Conservation (phyloP, 2,113 vertebrate genomes). For the human (Homo sapiens) region DNA sequence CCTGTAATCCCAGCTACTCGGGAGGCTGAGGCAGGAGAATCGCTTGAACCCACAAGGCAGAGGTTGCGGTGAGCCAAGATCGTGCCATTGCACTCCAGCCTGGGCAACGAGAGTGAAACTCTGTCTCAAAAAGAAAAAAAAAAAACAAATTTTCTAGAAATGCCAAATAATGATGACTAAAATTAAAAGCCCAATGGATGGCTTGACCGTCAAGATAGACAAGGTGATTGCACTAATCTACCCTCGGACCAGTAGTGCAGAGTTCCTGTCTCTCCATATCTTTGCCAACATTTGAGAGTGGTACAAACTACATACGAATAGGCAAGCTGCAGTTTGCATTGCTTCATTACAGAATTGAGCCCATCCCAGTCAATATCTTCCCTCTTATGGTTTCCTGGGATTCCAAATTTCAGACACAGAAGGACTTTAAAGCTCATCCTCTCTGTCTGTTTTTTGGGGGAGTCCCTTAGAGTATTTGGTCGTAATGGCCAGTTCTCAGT, state of each 20-base stretch:
- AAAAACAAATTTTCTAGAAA: slow-evolving; percentile 20
- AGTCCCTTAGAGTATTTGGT: background rate
- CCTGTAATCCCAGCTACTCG: no score
- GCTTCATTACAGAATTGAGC: background rate
- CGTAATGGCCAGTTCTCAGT: background rate
- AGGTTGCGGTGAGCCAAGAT: no score
- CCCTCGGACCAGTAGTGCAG: fast-evolving
- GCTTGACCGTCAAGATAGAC: background rate
- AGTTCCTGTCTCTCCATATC: background rate
- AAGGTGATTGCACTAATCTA: fast-evolving
- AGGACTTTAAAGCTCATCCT: background rate
- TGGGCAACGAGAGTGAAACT: no score
- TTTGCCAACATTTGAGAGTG: background rate
- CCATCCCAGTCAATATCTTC: background rate
- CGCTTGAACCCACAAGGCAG: no score
- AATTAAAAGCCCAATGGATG: background rate
- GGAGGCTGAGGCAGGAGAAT: no score
- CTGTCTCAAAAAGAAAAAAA: no score
- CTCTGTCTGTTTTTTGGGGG: no score
- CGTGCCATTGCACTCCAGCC: no score
- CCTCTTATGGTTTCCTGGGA: background rate
- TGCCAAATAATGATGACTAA: background rate
- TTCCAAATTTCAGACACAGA: background rate
- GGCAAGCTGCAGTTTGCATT: background rate
- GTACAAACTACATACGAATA: background rate